Evolutionary conservation across 2,113 vertebrate species (phyloP), one percentile per base, ranked within the genome.

Genomic region (Alethe castanea): DNA sequence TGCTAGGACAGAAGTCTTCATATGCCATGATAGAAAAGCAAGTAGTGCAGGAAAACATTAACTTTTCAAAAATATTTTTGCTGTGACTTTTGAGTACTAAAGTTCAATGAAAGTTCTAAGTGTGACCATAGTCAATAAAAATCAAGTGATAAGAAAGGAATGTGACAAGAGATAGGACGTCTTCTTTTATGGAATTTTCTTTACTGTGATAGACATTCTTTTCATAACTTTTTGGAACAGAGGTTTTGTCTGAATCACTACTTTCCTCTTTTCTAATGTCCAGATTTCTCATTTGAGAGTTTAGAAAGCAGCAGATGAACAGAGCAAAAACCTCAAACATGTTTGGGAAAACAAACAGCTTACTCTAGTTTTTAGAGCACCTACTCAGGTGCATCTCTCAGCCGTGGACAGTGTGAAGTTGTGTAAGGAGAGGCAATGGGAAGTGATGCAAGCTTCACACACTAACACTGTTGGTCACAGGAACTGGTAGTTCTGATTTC

Each of bases 391-490:
- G 19, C 66, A 13, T 25, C 61, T 45, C 61, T 56, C 33, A 45
- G 66, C 19, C 29, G 48, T 5, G 31, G 52, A 6, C 4, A 13
- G 40, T 22, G 28, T 4, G 1, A 24, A 40, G 23, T 12, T 53
- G 12, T 8, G 17, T 9, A 10, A 28, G 44, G 31, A 60, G 36
- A 45, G 35, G n/a, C 38, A 17, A 6, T 4, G 5, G 67, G 28
- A 42, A 36, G 8, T 16, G 38, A 11, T 38, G 19, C 29, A 40
- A 24, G 4, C 44, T 28, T 45, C 33, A 57, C 31, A 57, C 48
- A 29, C 8, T 5, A 1, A 1, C 5, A 5, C 5, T 36, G 20
- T 19, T 60, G 19, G 12, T 44, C 23, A 5, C 6, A 47, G n/a
- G n/a, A 36, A 14, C 31, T 38, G 35, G 10, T 19, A 38, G 12